A percentile compares a stretch with the other conserved stretches of the same genome.
These are phyloP conservation scores for Ridgeia piscesae DNA, from an alignment of 1,140 invertebrate species.

Conservation along the genomic window DNA sequence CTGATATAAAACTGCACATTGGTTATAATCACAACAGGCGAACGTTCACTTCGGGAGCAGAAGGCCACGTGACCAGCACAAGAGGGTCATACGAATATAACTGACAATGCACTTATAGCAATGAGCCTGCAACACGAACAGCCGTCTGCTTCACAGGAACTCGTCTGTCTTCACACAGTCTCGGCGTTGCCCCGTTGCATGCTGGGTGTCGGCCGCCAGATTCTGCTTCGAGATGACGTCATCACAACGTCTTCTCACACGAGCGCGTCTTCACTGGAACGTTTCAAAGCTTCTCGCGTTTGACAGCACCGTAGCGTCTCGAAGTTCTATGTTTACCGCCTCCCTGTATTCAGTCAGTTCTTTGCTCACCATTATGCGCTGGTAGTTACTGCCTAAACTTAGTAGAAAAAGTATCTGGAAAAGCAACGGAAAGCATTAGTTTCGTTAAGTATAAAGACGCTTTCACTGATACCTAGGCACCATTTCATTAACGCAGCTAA, in stretches of 20 bases:
- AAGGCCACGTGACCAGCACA: background rate
- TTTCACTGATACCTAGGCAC: background rate
- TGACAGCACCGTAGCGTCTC: background rate
- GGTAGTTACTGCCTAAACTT: constrained; percentile 92
- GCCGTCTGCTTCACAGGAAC: background rate
- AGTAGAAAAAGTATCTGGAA: constrained; percentile 85
- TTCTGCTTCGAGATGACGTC: background rate
- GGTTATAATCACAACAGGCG: background rate
- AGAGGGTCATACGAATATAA: background rate
- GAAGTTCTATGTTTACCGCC: constrained; percentile 47
- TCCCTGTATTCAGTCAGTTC: constrained; percentile 53
- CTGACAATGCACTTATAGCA: background rate
- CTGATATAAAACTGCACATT: background rate
- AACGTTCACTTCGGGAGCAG: background rate
- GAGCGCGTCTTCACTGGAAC: background rate
- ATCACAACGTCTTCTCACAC: too few species aligned
- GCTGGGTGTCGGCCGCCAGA: too few species aligned
- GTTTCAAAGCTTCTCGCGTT: background rate
- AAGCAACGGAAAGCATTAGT: constrained; percentile 19
- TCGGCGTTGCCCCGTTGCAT: too few species aligned
- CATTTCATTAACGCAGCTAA: background rate
- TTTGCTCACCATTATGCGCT: constrained; percentile 74
- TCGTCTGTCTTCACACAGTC: background rate
- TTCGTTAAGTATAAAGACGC: background rate
- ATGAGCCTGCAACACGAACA: background rate